These are phyloP conservation scores for Silvanus unidentatus DNA, from an alignment of 2,888 invertebrate genomes.

Conservation along the genomic window DNA sequence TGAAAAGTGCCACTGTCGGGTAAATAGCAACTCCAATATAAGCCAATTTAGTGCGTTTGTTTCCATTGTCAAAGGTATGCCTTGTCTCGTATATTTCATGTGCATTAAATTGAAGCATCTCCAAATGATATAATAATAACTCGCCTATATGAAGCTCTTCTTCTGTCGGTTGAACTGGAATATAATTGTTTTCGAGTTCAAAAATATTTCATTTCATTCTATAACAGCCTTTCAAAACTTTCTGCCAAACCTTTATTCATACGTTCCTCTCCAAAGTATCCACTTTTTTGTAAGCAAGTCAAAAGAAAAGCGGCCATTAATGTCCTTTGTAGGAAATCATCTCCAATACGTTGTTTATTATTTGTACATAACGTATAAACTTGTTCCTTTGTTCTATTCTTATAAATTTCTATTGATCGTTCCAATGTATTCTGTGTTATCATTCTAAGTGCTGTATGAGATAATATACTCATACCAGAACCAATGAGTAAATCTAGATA, in stretches of 20 bases:
- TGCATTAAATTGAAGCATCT: slow-evolving; percentile 78
- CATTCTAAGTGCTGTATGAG: slow-evolving; percentile 68
- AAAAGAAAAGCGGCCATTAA: slow-evolving; percentile 73
- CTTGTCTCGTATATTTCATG: slow-evolving; percentile 74
- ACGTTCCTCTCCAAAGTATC: slow-evolving; percentile 50
- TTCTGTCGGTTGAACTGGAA: slow-evolving; percentile 43
- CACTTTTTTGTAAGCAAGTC: slow-evolving; percentile 61
- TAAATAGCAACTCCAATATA: slow-evolving; percentile 69
- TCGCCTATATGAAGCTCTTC: slow-evolving; percentile 58
- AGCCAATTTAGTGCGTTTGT: slow-evolving; percentile 50
- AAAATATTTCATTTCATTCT: too few relatives aligned
- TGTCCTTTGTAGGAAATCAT: slow-evolving; percentile 68
- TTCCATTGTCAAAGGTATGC: slow-evolving; percentile 46
- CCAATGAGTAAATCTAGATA: slow-evolving; percentile 70
- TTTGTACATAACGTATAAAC: slow-evolving; percentile 65
- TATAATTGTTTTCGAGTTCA: background rate
- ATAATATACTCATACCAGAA: slow-evolving; percentile 71
- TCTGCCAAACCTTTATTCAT: too few relatives aligned
- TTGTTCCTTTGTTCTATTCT: slow-evolving; percentile 46
- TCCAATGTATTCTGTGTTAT: slow-evolving; percentile 62
- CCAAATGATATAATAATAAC: slow-evolving; percentile 63
- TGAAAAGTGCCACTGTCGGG: slow-evolving; percentile 71
- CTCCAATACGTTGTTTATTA: slow-evolving; percentile 53
- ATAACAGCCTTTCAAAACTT: too few relatives aligned
- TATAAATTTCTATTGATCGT: slow-evolving; percentile 48